Evolutionary conservation across 2,797 vertebrate species (phyloP), one percentile per base, ranked within the genome.

Genomic region (Thalassophryne amazonica): DNA sequence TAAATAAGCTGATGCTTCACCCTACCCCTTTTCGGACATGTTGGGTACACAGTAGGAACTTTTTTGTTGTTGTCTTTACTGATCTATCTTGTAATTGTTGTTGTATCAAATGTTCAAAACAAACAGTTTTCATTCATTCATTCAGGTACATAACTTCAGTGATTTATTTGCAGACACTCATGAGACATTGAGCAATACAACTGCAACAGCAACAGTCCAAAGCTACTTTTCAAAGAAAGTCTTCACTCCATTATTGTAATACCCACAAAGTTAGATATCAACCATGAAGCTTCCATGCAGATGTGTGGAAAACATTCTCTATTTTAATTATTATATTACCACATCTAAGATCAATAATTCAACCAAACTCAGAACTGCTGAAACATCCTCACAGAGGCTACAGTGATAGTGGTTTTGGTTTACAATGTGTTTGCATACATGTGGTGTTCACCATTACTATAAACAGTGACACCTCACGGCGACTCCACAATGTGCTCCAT

Each of bases 401-500:
- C 7, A 28, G 33, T 32, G 13, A 39, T n/a, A 6, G 27, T 13
- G 60, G 37, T 58, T 64, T 60, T 39, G 32, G 47, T 40, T 37
- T 55, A n/a, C n/a, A n/a, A 10, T 41, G 38, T 60, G 32, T 58
- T 49, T 54, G 22, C 25, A 21, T 34, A 53, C 17, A 28, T 46
- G 65, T 24, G 59, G 59, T 57, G 24, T 21, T 57, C n/a, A 51
- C 65, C 33, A 55, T 38, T 42, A 62, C 55, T 59, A 69, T 73
- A 64, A 73, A 72, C 63, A 69, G 62, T 64, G 72, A 76, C 67
- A 76, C 69, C 53, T 45, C 57, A 56, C 49, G 16, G 20, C 60
- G 52, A 64, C 60, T 69, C 39, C 67, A 75, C 71, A 66, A 75
- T 66, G 69, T 61, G 39, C 72, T 46, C 46, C 73, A 69, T 82